Evolutionary conservation across 2,888 invertebrate species (phyloP).

Genomic region (Bombylius major): DNA sequence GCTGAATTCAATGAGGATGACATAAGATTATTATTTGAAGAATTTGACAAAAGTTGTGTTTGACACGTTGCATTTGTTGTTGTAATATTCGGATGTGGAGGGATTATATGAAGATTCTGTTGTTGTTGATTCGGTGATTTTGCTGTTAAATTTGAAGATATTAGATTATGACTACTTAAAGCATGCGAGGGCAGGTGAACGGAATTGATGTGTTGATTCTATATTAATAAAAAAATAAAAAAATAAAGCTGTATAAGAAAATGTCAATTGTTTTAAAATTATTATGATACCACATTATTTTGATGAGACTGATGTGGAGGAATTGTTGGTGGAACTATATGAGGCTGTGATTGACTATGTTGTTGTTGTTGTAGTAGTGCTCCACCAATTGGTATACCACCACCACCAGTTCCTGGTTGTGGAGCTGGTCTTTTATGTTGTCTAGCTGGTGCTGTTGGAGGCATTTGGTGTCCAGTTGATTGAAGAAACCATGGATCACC

Average conservation of each 20-base stretch:
- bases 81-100: conserved; percentile 11
- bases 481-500: conserved; percentile 39
- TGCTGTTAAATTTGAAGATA: conserved; percentile 34
- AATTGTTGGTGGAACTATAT: conserved; percentile 35
- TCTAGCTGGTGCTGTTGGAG: conserved; percentile 37
- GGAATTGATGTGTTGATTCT: conserved; percentile 29
- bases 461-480: conserved; percentile 38
- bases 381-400: conserved; percentile 10
- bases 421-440: conserved; percentile 39
- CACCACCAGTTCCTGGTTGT: conserved; percentile 24
- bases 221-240: conserved; percentile 12
- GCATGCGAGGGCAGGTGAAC: conserved; percentile 36
- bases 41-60: conserved; percentile 22
- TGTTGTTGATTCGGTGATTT: conserved; percentile 37
- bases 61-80: conserved; percentile 18
- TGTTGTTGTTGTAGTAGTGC: conserved; percentile 30
- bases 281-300: conserved; percentile 23
- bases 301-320: conserved; percentile 33
- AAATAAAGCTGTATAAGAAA: background rate
- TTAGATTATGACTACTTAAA: conserved; percentile 37
- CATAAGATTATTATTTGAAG: conserved; percentile 32
- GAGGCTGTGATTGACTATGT: conserved; percentile 34
- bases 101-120: conserved; percentile 19
- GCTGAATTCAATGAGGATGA: conserved; percentile 34
- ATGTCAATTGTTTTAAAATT: too few species aligned